Evolutionary conservation across 2,113 vertebrate species (phyloP), one percentile per base, ranked within the genome.

Genomic region (Uria aalge): DNA sequence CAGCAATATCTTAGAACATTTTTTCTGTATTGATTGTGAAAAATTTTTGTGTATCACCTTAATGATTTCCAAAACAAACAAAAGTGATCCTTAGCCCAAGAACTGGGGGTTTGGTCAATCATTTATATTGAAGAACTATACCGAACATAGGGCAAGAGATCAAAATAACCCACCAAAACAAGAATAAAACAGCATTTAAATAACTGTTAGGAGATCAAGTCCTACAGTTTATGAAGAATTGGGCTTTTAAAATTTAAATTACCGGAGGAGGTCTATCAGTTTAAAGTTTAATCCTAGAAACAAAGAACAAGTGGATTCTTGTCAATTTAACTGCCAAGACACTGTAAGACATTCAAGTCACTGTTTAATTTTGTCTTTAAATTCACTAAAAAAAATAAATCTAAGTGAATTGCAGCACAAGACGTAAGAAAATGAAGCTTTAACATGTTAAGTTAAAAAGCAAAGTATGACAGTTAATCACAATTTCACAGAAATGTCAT

Each of bases 271-370:
- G 8, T 29, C 56, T 72, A 26, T 22, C 66, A 69, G 11, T 47
- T 84, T 77, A 26, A 84, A 77, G 18, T 60, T 82, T 75, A 82
- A 88, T 48, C 8, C 20, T 59, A 88, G 26, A 85, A 88, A 73
- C 17, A 57, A 75, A 34, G 30, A 91, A 48, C 6, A 83, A 85
- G 38, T 36, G 5, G 40, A 57, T 59, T 93, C 18, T 62, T 59
- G 13, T 52, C 15, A 47, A 60, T 69, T 56, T 69, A 66, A 73
- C 22, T 48, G 7, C n/a, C 26, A 76, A 77, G 22, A 48, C 3
- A 22, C 23, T 5, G 2, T 19, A 68, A 76, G 24, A 67, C 30
- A 66, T 59, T 52, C 3, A 79, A 56, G 23, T 27, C 4, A 29
- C 5, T 6, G 12, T 48, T 74, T 38, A 45, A 56, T 36, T 73